Conservation (phyloP, 1,140 invertebrate species). For the Apolygus lucorum region DNA sequence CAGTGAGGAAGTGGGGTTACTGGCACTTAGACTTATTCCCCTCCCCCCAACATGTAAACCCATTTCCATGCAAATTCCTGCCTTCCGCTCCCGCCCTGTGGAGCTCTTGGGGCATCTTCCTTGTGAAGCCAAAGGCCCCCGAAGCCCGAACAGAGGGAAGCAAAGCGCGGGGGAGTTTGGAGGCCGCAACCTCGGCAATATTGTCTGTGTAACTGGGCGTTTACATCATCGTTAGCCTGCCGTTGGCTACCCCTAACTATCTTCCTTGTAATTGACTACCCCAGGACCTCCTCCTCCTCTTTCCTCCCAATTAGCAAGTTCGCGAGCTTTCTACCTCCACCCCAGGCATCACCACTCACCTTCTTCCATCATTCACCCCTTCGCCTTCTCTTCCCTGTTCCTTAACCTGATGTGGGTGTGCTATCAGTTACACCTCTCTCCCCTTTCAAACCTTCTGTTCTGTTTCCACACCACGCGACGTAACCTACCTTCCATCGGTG, state of each 20-base stretch:
- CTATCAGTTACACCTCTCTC: too few species aligned
- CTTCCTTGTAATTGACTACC: conserved; percentile 12
- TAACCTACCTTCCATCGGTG: too few species aligned
- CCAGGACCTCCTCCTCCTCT: neutral
- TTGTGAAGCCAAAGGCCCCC: neutral
- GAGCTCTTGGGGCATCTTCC: neutral
- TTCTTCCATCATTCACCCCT: conserved; percentile 1
- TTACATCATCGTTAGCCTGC: conserved; percentile 21
- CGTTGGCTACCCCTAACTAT: conserved; percentile 9
- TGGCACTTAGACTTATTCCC: too few species aligned
- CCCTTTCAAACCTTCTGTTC: too few species aligned
- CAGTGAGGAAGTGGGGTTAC: too few species aligned
- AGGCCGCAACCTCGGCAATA: conserved; percentile 19
- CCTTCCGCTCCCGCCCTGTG: neutral
- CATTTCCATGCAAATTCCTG: conserved; percentile 20
- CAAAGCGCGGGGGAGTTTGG: neutral
- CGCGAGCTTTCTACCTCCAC: neutral
- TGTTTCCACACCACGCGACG: too few species aligned
- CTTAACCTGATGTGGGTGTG: too few species aligned
- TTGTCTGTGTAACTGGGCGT: conserved; percentile 21
- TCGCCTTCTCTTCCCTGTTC: neutral
- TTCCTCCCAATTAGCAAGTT: conserved; percentile 12
- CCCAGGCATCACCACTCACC: neutral
- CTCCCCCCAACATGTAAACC: neutral
- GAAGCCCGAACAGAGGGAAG: neutral